phyloP scores from a whole-genome alignment of 2,888 invertebrate genomes.

The Mesorhabditis belari region DNA sequence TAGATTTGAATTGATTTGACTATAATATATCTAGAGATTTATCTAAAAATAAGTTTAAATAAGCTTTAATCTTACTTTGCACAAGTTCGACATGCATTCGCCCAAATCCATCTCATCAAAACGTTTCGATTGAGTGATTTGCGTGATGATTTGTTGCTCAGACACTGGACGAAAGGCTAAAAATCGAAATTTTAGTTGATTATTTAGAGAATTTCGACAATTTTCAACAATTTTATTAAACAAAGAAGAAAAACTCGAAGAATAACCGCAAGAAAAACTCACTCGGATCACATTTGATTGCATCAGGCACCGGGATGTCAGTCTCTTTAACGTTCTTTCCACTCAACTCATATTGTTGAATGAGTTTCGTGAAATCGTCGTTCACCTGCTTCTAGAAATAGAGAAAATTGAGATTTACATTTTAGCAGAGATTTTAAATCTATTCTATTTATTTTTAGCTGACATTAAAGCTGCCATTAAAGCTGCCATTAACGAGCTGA shows the following conservation, averaged over 20 bases:
- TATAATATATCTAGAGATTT: too few relatives aligned
- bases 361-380: slow-evolving; percentile 49
- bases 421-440: too few relatives aligned
- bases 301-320: slow-evolving; percentile 49
- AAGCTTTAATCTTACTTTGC: too few relatives aligned
- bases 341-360: slow-evolving; percentile 41
- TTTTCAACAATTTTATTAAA: not conserved
- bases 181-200: too few relatives aligned
- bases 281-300: slow-evolving; percentile 47
- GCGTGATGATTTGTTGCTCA: slow-evolving; percentile 49
- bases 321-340: slow-evolving; percentile 35
- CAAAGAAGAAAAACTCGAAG: not conserved
- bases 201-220: too few relatives aligned
- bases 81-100: slow-evolving; percentile 50
- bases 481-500: too few relatives aligned
- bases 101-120: slow-evolving; percentile 45
- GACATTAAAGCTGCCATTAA: too few relatives aligned
- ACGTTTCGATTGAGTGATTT: slow-evolving; percentile 44
- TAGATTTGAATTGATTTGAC: too few relatives aligned
- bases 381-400: slow-evolving; percentile 25
- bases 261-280: slow-evolving; percentile 2
- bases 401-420: too few relatives aligned
- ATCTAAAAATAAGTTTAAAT: too few relatives aligned
- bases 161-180: slow-evolving; percentile 46
- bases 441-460: too few relatives aligned